A percentile compares a stretch with the other conserved stretches of the same genome.
These are phyloP conservation scores for Drosophila insularis DNA, from an alignment of 1,140 invertebrate species.

Conservation along the genomic window DNA sequence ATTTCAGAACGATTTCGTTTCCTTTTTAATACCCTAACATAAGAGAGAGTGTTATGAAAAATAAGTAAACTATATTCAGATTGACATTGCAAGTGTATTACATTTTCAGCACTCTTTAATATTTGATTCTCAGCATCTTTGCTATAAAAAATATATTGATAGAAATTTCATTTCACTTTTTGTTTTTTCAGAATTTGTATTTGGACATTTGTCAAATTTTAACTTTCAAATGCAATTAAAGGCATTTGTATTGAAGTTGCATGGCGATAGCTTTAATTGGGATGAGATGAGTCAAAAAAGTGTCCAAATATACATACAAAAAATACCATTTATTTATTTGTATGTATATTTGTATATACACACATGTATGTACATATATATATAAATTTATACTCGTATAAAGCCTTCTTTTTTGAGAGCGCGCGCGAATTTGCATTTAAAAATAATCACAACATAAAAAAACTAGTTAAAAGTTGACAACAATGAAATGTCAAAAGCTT, in stretches of 20 bases:
- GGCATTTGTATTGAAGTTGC: constrained; percentile 32
- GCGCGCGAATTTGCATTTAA: constrained; percentile 66
- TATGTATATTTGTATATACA: background rate
- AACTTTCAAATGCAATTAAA: constrained; percentile 52
- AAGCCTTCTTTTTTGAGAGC: constrained; percentile 15
- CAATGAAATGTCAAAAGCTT: constrained; percentile 74
- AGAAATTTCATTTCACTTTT: background rate
- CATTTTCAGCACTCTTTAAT: background rate
- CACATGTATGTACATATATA: background rate
- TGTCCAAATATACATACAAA: constrained; percentile 18
- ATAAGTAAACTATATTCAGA: too few species aligned
- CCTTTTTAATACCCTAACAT: background rate
- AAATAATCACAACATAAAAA: constrained; percentile 73
- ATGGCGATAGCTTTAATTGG: constrained; percentile 44
- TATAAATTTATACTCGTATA: background rate
- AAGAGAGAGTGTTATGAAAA: background rate
- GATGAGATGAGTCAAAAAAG: constrained; percentile 31
- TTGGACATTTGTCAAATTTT: constrained; percentile 20
- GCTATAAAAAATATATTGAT: background rate
- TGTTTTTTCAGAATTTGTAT: constrained; percentile 26
- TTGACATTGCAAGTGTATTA: background rate
- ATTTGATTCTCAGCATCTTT: background rate
- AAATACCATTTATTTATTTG: constrained; percentile 27
- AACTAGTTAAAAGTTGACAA: constrained; percentile 80
- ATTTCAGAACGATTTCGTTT: constrained; percentile 18